Evolutionary conservation across 2,113 vertebrate species (phyloP).

Genomic region (Calidris pygmaea): DNA sequence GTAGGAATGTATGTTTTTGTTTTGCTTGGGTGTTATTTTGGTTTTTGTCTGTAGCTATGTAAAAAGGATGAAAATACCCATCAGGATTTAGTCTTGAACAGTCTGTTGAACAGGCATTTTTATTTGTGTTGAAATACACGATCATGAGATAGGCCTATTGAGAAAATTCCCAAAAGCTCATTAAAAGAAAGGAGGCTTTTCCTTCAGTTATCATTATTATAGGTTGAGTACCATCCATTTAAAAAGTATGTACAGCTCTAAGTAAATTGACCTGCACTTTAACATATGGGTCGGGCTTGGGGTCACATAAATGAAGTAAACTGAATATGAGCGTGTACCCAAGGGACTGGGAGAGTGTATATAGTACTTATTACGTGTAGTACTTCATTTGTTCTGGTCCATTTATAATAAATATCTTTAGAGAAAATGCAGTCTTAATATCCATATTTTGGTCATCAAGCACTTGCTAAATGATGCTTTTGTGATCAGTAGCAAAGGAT

Average conservation of each 20-base stretch:
- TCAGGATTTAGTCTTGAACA: background rate
- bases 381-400: background rate
- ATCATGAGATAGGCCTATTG: background rate
- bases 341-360: background rate
- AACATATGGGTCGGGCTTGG: background rate
- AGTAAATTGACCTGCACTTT: conserved; percentile 3
- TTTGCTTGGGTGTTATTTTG: background rate
- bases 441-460: background rate
- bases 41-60: background rate
- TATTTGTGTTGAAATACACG: background rate
- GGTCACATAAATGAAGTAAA: background rate
- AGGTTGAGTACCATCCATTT: background rate
- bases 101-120: background rate
- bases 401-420: background rate
- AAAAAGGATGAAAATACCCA: background rate
- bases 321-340: background rate
- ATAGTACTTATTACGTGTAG: background rate
- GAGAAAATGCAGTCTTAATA: background rate
- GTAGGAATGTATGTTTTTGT: background rate
- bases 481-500: background rate
- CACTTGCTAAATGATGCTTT: background rate
- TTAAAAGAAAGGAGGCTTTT: background rate
- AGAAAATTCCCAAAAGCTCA: background rate
- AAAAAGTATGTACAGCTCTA: background rate
- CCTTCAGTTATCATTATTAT: background rate